phyloP scores from a whole-genome alignment of 2,888 invertebrate species.

The Antitype chi region DNA sequence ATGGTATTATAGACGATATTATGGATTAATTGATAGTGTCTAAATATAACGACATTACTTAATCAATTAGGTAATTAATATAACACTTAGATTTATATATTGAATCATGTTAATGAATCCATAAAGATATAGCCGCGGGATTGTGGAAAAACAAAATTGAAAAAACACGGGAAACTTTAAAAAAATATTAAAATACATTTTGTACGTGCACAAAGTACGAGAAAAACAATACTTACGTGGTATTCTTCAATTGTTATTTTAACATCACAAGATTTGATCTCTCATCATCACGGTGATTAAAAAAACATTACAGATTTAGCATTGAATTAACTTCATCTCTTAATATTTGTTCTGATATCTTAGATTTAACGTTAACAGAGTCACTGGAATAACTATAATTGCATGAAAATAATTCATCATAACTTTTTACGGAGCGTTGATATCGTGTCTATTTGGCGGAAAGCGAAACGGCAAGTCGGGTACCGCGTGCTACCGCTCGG shows the following conservation, averaged over 20 bases:
- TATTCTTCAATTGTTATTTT: conserved; percentile 59
- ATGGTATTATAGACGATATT: background rate
- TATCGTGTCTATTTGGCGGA: conserved; percentile 76
- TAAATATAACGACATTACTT: background rate
- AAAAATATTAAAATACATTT: conserved; percentile 22
- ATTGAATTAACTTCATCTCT: conserved; percentile 66
- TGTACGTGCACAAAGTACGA: conserved; percentile 23
- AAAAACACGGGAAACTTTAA: background rate
- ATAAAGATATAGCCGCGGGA: background rate
- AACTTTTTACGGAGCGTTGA: conserved; percentile 69
- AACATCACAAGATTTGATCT: conserved; percentile 67
- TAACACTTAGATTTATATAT: background rate
- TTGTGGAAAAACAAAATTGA: background rate
- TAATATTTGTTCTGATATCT: conserved; percentile 66
- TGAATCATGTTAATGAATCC: background rate
- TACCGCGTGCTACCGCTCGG: conserved; percentile 76
- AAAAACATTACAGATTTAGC: conserved; percentile 62
- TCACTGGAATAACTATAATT: conserved; percentile 68
- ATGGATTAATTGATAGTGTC: too few relatives aligned
- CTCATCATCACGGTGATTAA: conserved; percentile 71
- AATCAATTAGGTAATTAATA: background rate
- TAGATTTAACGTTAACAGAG: conserved; percentile 67
- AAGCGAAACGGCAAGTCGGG: conserved; percentile 63
- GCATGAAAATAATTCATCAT: conserved; percentile 74
- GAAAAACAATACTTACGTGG: conserved; percentile 65